Evolutionary conservation across 2,113 vertebrate genomes (phyloP), one percentile per base, ranked within the genome.

Genomic region (Takifugu flavidus): DNA sequence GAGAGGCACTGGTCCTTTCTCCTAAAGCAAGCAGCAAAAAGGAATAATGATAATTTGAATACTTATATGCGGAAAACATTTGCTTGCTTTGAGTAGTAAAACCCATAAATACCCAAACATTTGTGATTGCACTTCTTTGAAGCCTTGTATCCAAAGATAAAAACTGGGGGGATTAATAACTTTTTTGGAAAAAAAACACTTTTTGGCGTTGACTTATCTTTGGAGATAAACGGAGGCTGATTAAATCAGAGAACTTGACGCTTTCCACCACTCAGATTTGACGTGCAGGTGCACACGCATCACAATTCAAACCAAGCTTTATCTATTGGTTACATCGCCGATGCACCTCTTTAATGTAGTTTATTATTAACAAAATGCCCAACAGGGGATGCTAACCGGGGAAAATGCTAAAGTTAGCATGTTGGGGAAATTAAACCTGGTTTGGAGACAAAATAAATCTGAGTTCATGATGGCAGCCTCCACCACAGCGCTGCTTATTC

Each of bases 1-100:
- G 78, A 86, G 75, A 83, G 74, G 70, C 75, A 85, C 76, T 80
- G 72, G 72, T 82, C 59, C 77, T 84, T 86, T 83, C 74, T 83
- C 75, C 61, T 86, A 53, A 50, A 72, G 55, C 53, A 54, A 68
- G 75, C 77, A 71, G 65, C 56, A 81, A 87, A 87, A 84, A 73
- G 13, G 13, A 43, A 2, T 8, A 46, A 46, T 13, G 14, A 87
- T 79, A 58, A 86, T 87, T 89, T 82, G 59, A 83, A 85, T 85
- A 78, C 71, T 71, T 78, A 62, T 76, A 78, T 82, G 82, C 65
- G 51, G 62, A 49, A 15, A 42, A 79, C 46, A 74, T 86, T 49
- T 82, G 56, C 54, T 79, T 73, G 73, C 67, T 80, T 77, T 67
- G 62, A 86, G 78, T 77, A 46, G 59, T 3, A 78, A 80, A 76